These are phyloP conservation scores for Notothenia coriiceps DNA, from an alignment of 2,113 vertebrate genomes.

Conservation along the genomic window DNA sequence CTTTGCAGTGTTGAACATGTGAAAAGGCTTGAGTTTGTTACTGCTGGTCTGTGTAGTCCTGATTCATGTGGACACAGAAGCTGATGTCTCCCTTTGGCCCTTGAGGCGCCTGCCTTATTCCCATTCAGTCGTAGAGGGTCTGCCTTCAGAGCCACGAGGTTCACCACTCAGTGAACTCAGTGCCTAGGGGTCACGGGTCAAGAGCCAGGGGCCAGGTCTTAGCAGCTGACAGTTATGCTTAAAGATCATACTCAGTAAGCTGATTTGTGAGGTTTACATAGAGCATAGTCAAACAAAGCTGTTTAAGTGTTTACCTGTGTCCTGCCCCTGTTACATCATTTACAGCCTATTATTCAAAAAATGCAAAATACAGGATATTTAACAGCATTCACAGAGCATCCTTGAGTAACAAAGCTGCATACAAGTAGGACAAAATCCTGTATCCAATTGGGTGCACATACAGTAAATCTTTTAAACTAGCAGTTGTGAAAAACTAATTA, in stretches of 20 bases:
- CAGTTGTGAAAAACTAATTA: slow-evolving; percentile 52
- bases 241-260: slow-evolving; percentile 69
- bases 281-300: slow-evolving; percentile 68
- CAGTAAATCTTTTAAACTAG: slow-evolving; percentile 23
- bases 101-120: slow-evolving; percentile 44
- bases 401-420: not conserved
- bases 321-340: slow-evolving; percentile 45
- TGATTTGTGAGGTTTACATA: slow-evolving; percentile 79
- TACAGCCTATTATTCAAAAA: slow-evolving; percentile 56
- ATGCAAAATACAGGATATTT: slow-evolving; percentile 31
- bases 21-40: slow-evolving; percentile 12
- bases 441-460: slow-evolving; percentile 4
- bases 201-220: slow-evolving; percentile 61
- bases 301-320: slow-evolving; percentile 73
- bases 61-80: slow-evolving; percentile 40
- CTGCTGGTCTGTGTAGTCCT: slow-evolving; percentile 17
- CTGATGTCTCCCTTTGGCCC: slow-evolving; percentile 43
- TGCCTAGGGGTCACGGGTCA: slow-evolving; percentile 62
- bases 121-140: slow-evolving; percentile 43
- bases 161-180: slow-evolving; percentile 73
- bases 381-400: slow-evolving; percentile 23
- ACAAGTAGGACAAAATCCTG: slow-evolving; percentile 1
- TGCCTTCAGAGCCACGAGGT: slow-evolving; percentile 58
- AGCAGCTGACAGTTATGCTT: slow-evolving; percentile 72
- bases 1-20: slow-evolving; percentile 16